A percentile compares a stretch with the other conserved stretches of the same genome.
Conservation (phyloP, 2,797 vertebrate species). For the Sebastolobus alascanus region DNA sequence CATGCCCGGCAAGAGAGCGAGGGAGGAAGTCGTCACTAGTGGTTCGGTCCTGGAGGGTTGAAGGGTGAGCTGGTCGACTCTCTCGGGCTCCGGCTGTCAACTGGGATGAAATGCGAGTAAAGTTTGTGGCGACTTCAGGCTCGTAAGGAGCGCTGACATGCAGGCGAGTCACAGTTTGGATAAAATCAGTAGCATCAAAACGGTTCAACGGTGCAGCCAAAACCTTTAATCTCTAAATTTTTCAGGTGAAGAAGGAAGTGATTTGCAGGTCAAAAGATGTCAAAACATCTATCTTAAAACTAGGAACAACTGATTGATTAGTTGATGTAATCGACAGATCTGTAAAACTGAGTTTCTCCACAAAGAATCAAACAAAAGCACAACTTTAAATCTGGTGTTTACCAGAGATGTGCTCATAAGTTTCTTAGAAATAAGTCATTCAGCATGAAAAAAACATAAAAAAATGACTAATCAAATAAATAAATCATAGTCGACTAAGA, state of each 20-base stretch:
- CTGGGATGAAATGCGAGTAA: background rate
- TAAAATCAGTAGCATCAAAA: background rate
- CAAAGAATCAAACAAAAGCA: no score
- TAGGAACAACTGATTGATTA: no score
- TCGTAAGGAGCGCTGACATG: background rate
- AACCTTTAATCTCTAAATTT: background rate
- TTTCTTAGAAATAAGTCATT: no score
- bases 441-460: no score
- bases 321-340: no score
- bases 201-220: background rate
- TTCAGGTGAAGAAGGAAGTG: background rate
- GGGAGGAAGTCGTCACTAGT: background rate
- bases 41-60: constrained; percentile 42
- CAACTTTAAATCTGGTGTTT: no score
- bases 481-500: no score
- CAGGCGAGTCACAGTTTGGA: background rate
- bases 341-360: no score
- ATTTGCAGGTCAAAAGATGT: background rate
- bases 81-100: background rate
- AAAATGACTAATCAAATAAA: no score
- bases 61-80: constrained; percentile 24
- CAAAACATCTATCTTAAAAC: background rate
- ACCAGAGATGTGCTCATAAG: no score
- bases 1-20: background rate
- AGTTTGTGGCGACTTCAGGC: background rate